These are phyloP conservation scores for Dipodomys spectabilis DNA, from an alignment of 2,113 vertebrate species.

Conservation along the genomic window DNA sequence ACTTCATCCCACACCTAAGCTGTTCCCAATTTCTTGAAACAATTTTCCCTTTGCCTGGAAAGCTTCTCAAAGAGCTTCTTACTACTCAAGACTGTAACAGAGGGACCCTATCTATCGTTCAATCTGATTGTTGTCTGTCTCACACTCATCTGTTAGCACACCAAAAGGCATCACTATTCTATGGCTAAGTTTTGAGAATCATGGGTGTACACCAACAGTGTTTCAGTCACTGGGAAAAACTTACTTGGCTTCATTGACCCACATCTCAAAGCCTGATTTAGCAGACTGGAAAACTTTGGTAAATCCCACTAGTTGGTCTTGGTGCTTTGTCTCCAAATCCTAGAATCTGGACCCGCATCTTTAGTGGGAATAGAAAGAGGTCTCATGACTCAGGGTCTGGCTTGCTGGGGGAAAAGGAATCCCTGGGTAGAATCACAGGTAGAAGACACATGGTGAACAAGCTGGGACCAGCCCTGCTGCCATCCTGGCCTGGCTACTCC, in stretches of 20 bases:
- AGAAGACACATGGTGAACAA: conserved; percentile 57
- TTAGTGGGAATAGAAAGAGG: neutral
- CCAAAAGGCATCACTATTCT: neutral
- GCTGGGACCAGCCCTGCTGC: conserved; percentile 37
- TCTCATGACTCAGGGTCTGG: conserved; percentile 56
- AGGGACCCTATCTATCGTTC: neutral
- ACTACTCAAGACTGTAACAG: no score
- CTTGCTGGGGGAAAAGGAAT: neutral
- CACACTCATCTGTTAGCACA: neutral
- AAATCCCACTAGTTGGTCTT: neutral
- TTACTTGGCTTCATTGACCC: neutral
- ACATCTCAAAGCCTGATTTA: neutral
- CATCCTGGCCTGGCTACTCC: neutral
- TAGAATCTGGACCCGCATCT: neutral
- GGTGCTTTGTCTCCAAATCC: conserved; percentile 7
- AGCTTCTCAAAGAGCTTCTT: neutral
- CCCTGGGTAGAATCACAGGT: neutral
- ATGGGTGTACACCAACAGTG: neutral
- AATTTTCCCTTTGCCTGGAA: neutral
- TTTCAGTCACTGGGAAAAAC: neutral
- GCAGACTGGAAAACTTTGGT: neutral
- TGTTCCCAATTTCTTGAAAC: neutral
- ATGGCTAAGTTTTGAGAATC: conserved; percentile 8
- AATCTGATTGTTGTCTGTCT: neutral
- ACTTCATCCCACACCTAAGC: neutral